A percentile compares a stretch with the other conserved stretches of the same genome.
These are phyloP conservation scores for Felis chaus DNA, from an alignment of 2,113 vertebrate genomes.

Conservation along the genomic window DNA sequence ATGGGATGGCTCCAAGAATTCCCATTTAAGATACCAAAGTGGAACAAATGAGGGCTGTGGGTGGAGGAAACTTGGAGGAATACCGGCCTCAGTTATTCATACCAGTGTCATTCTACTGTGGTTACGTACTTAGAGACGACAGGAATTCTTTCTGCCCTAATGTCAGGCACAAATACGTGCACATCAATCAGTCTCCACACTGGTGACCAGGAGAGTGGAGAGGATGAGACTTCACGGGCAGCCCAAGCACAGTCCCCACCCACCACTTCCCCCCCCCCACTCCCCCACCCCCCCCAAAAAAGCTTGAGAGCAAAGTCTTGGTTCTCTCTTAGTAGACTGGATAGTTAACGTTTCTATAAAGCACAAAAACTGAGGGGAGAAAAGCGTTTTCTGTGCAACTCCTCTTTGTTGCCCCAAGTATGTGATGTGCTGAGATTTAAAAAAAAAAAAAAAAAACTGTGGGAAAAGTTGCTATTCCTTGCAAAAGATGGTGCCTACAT, in stretches of 20 bases:
- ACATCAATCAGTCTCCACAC: accelerated
- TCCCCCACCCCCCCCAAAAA: too few relatives aligned
- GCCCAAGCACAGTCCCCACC: too few relatives aligned
- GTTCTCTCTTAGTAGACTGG: too few relatives aligned
- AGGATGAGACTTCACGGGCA: neutral
- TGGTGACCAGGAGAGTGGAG: accelerated
- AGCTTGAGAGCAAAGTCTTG: neutral
- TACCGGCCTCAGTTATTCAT: too few relatives aligned
- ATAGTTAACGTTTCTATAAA: neutral
- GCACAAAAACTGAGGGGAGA: neutral
- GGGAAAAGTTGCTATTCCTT: neutral
- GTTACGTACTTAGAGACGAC: neutral
- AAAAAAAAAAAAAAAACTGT: neutral
- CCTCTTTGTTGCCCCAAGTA: neutral
- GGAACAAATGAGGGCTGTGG: neutral
- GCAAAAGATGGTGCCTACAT: neutral
- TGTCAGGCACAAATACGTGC: neutral
- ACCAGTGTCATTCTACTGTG: neutral
- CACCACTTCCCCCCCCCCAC: accelerated
- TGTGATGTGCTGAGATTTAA: neutral
- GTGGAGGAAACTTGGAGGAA: neutral
- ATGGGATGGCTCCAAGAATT: too few relatives aligned
- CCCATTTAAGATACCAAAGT: neutral
- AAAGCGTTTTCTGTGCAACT: neutral
- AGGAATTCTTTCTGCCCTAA: too few relatives aligned